Evolutionary conservation across 2,797 vertebrate species (phyloP), one percentile per base, ranked within the genome.

Genomic region (Enteromius fasciolatus): DNA sequence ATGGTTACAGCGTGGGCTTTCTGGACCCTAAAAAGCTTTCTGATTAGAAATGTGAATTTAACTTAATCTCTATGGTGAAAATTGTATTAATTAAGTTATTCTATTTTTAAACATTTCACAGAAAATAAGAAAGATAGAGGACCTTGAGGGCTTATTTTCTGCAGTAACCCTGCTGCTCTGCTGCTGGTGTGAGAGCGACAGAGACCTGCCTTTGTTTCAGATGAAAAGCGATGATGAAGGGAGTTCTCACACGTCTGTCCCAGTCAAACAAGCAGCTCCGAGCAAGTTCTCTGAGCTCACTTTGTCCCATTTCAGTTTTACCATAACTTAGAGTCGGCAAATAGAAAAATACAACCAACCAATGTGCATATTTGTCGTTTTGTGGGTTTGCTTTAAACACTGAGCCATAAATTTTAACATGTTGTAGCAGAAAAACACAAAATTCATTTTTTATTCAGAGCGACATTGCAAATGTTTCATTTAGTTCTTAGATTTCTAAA

Each of bases 1-100:
- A 90, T 89, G 86, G 89, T 85, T 89, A 89, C 87, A 50, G 78
- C 74, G 85, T 76, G 79, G 87, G 67, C 85, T 89, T 84, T 81
- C 80, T 84, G 84, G 81, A 87, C 83, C 85, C 82, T 87, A 81
- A 89, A 88, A 90, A 88, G 84, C 85, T 83, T 68, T 72, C 83
- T 87, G 87, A 90, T 90, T 87, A 90, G 85, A 86, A 87, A 87
- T 87, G 74, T 87, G 83, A 88, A 85, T 89, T 88, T 78, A 89
- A 89, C 82, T 83, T 89, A 88, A 89, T 89, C 87, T 88, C 85
- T 88, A 76, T 83, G 75, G 86, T 87, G 82, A 87, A 88, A 87
- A 88, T 86, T 41, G 84, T 88, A 86, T 89, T 90, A 89, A 89
- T 90, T 89, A 89, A 90, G 84, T 67, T 76, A 50, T 85, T 87